Conservation (phyloP, 2,113 vertebrate species). For the Donacobius atricapilla region DNA sequence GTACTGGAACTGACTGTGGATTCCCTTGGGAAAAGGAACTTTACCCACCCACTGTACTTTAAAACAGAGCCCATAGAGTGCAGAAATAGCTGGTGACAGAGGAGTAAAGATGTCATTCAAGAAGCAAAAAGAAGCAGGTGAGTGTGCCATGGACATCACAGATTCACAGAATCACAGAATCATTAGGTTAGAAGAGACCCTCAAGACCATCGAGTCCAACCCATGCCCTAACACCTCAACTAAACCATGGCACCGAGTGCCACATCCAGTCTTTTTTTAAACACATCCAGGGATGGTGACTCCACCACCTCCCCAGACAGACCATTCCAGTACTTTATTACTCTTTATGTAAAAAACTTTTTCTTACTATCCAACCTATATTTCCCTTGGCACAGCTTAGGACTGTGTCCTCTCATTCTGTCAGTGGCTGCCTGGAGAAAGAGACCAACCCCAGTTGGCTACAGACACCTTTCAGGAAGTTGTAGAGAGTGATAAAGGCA, state of each 20-base stretch:
- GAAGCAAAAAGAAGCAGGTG: neutral
- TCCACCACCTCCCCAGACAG: too few relatives aligned
- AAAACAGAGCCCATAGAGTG: neutral
- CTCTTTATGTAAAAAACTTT: neutral
- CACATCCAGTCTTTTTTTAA: neutral
- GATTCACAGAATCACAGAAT: neutral
- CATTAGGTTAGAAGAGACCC: neutral
- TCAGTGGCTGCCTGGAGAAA: neutral
- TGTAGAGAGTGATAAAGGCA: neutral
- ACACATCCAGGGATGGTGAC: neutral
- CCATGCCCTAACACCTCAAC: neutral
- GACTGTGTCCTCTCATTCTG: fast-evolving
- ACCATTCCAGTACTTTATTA: neutral
- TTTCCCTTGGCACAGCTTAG: fast-evolving
- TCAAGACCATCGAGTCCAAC: neutral
- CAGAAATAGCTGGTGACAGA: neutral
- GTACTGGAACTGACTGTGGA: neutral
- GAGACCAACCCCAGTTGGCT: neutral
- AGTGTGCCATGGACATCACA: neutral
- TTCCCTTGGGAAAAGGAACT: neutral
- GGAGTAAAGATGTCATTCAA: neutral
- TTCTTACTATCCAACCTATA: neutral
- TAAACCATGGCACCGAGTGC: fast-evolving
- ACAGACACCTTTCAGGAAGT: neutral
- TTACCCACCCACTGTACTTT: neutral